A percentile compares a stretch with the other conserved stretches of the same genome.
Conservation (phyloP, 2,797 vertebrate genomes). For the Simalia tracyae region DNA sequence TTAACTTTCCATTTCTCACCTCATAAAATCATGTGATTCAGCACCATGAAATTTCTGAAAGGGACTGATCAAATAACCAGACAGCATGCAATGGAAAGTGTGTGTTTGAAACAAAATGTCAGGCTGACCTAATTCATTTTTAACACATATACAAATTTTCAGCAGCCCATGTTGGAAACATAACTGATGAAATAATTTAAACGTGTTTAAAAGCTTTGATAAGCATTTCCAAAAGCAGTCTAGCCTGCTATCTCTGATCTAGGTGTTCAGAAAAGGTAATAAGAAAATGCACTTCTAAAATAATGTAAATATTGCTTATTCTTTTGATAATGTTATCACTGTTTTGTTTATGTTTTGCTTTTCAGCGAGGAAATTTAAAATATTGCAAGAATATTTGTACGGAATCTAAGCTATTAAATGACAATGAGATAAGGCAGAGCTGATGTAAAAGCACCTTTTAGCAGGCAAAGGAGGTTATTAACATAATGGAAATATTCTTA, state of each 20-base stretch:
- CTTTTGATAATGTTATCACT: not conserved
- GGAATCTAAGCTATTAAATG: not conserved
- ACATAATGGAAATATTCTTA: not conserved
- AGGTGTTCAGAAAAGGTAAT: not conserved
- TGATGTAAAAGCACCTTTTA: not conserved
- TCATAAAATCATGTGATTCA: not conserved
- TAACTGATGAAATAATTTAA: slow-evolving; percentile 3
- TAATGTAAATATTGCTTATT: not conserved
- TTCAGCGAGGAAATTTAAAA: not conserved
- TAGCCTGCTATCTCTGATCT: not conserved
- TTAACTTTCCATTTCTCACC: not conserved
- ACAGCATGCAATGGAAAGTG: not conserved
- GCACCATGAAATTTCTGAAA: not conserved
- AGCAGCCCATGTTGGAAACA: slow-evolving; percentile 1
- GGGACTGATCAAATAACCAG: not conserved
- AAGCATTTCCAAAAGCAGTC: not conserved
- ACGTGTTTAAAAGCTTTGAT: not conserved
- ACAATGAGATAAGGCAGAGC: not conserved
- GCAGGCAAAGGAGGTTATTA: not conserved
- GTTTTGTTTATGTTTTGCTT: not conserved
- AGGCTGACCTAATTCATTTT: not conserved
- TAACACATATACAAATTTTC: not conserved
- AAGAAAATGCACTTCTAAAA: not conserved
- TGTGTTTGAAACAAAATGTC: not conserved
- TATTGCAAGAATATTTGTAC: not conserved